phyloP scores from a whole-genome alignment of 2,888 invertebrate genomes.

The Stenotaenia linearis region DNA sequence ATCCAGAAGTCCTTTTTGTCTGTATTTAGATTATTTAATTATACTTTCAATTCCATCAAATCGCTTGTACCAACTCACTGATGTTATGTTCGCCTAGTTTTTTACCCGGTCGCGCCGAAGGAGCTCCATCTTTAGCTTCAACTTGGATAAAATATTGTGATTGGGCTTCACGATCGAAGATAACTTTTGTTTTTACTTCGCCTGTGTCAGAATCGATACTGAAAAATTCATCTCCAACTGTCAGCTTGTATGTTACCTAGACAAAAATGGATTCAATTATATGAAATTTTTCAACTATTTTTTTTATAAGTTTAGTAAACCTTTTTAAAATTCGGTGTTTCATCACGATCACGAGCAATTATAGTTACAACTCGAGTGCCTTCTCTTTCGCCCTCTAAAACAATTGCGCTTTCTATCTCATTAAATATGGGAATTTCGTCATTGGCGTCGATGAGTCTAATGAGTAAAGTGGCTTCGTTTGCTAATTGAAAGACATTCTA shows the following conservation, averaged over 20 bases:
- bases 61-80: constrained; percentile 47
- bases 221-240: constrained; percentile 63
- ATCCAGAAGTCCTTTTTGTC: constrained; percentile 78
- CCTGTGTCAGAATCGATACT: constrained; percentile 78
- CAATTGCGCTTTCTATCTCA: constrained; percentile 71
- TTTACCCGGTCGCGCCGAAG: constrained; percentile 63
- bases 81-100: constrained; percentile 61
- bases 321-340: constrained; percentile 73
- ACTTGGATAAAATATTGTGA: constrained; percentile 85
- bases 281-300: too few relatives aligned
- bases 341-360: constrained; percentile 78
- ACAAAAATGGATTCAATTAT: too few relatives aligned
- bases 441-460: constrained; percentile 79
- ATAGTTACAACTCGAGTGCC: constrained; percentile 84
- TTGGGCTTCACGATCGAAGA: constrained; percentile 79
- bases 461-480: constrained; percentile 69
- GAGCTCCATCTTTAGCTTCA: constrained; percentile 81
- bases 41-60: background rate
- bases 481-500: constrained; percentile 51
- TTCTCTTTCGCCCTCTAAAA: constrained; percentile 74
- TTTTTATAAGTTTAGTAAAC: too few relatives aligned
- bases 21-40: constrained; percentile 38
- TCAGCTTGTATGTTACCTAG: constrained; percentile 66
- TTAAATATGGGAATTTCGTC: constrained; percentile 82
- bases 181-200: constrained; percentile 71